Base-by-base conservation (phyloP, 2,888 invertebrate species). In the Drosophila mulleri region DNA sequence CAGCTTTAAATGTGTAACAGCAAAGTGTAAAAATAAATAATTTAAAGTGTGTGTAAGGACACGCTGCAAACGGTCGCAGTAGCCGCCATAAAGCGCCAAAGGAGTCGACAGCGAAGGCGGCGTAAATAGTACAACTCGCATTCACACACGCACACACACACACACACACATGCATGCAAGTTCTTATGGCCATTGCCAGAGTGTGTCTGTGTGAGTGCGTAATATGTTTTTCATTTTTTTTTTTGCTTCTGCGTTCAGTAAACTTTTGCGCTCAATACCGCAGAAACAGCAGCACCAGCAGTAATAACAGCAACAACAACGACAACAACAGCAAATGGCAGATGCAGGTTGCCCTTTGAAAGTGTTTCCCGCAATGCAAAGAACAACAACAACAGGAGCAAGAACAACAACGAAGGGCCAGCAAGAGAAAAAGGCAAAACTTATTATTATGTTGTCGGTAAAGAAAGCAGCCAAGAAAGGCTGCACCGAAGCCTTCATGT, bases 11-110 rank as follows among this genome's bases (percentile, higher is more conserved):
- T 88, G 84, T 89, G 83, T 85, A 82, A 88, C 90, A 88, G 87
- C 89, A 75, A 80, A 90, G 90, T 90, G 86, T 87, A 90, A 89
- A 90, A 90, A 90, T 90, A 87, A 87, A 87, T 90, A 87, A 87
- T 87, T 87, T 90, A 87, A 90, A 87, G 87, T 90, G 89, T 90
- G 85, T 86, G 84, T 90, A 90, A 86, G 84, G 87, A 90, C 89
- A 86, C 75, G 87, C 74, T 78, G 83, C 80, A 82, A 87, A 84
- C 76, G 85, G 77, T 72, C 71, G 80, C 77, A 80, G 60, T 74
- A 53, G 75, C 64, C 70, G 72, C 83, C 85, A 84, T 89, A 87
- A 88, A 83, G 83, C 82, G 79, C 79, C 73, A 59, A 67, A 78
- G 72, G 72, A 71, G 67, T 72, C 69, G 78, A 67, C 82, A 67